phyloP scores from a whole-genome alignment of 2,797 vertebrate species.

The Acipenser ruthenus region DNA sequence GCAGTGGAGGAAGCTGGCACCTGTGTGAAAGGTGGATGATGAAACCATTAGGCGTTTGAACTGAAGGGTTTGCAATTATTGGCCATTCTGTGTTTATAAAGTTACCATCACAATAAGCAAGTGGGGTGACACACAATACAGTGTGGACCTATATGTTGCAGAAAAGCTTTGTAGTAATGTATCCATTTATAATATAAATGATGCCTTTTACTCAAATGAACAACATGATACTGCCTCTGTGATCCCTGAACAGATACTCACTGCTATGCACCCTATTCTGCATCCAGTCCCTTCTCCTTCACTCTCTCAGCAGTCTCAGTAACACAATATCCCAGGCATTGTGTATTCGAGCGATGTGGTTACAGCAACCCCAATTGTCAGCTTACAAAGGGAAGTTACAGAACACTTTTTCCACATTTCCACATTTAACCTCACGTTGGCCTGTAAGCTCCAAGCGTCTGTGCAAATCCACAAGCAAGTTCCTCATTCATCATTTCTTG shows the following conservation, averaged over 20 bases:
- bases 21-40: too few species aligned
- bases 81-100: too few species aligned
- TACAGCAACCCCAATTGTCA: slow-evolving; percentile 35
- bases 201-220: too few species aligned
- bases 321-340: slow-evolving; percentile 54
- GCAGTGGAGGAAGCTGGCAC: too few species aligned
- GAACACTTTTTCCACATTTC: slow-evolving; percentile 36
- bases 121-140: too few species aligned
- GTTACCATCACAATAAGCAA: too few species aligned
- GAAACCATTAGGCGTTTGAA: too few species aligned
- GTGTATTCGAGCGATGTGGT: slow-evolving; percentile 46
- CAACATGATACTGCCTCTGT: slow-evolving; percentile 46
- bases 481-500: slow-evolving; percentile 22
- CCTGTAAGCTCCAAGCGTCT: slow-evolving; percentile 27
- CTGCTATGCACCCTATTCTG: slow-evolving; percentile 31
- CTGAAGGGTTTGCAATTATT: too few species aligned
- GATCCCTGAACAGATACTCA: slow-evolving; percentile 44
- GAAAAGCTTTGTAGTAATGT: too few species aligned
- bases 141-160: too few species aligned
- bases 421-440: slow-evolving; percentile 12
- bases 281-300: slow-evolving; percentile 45
- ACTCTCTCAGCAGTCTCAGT: slow-evolving; percentile 53
- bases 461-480: slow-evolving; percentile 41
- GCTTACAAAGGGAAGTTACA: slow-evolving; percentile 22
- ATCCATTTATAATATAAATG: too few species aligned